Conservation (phyloP, 2,113 vertebrate species). For the Leptocoma aspasia region DNA sequence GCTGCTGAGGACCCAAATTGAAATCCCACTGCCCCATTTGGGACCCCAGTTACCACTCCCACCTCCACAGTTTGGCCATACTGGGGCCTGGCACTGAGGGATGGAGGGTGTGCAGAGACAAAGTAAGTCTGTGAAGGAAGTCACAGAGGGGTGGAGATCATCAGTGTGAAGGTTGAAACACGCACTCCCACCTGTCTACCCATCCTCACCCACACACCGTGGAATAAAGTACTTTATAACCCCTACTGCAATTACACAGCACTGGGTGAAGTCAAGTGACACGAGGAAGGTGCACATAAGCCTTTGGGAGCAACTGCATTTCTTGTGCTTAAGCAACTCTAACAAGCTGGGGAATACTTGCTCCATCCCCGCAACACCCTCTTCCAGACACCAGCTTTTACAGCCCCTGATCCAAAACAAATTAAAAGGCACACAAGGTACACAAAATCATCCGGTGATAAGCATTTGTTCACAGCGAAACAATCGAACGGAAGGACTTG, state of each 20-base stretch:
- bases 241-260: not conserved
- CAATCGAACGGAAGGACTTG: constrained; percentile 52
- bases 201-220: fast-evolving
- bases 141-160: fast-evolving
- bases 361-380: not conserved
- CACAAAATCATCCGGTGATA: constrained; percentile 11
- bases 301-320: not conserved
- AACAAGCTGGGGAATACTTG: not conserved
- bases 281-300: not conserved
- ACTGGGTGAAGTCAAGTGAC: not conserved
- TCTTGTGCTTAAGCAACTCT: not conserved
- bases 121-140: not conserved
- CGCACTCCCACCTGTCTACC: not conserved
- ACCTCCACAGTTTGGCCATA: not conserved
- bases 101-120: not conserved
- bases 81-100: not conserved
- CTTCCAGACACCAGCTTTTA: not conserved
- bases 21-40: not conserved
- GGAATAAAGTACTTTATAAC: not conserved
- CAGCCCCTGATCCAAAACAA: constrained; percentile 38
- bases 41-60: not conserved
- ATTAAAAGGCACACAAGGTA: constrained; percentile 1
- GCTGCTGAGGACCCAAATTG: not conserved
- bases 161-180: not conserved
- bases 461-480: not conserved